Percentiles rank a stretch among this genome's conserved stretches.
phyloP scores from a whole-genome alignment of 2,888 invertebrate species.

The Corbicula japonica region DNA sequence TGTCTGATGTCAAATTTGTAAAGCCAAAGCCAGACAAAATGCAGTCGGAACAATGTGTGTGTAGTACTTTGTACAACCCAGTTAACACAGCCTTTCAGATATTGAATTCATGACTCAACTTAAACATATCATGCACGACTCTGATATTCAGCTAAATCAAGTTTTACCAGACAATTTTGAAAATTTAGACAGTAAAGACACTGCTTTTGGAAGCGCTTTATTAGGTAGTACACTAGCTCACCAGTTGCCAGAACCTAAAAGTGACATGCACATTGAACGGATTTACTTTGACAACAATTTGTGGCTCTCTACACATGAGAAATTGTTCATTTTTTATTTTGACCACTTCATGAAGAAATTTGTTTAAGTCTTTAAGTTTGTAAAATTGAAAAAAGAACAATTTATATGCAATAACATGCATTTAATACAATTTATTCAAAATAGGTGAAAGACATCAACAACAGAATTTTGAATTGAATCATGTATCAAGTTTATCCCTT shows the following conservation, averaged over 20 bases:
- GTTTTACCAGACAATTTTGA: constrained; percentile 14
- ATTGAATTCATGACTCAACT: constrained; percentile 1
- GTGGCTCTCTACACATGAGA: neutral
- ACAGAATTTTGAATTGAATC: too few species aligned
- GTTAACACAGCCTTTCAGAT: constrained; percentile 20
- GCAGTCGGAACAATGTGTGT: constrained; percentile 34
- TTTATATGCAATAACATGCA: too few species aligned
- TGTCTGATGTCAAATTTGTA: constrained; percentile 13
- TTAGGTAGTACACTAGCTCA: constrained; percentile 10
- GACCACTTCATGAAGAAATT: constrained; percentile 2
- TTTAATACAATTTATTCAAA: too few species aligned
- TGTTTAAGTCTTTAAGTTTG: neutral
- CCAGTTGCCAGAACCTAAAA: constrained; percentile 15
- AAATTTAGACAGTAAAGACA: neutral
- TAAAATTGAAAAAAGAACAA: too few species aligned
- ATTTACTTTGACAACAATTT: constrained; percentile 3
- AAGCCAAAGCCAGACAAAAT: neutral
- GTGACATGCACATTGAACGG: constrained; percentile 26
- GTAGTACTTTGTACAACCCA: constrained; percentile 32
- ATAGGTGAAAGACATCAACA: too few species aligned
- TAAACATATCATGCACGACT: constrained; percentile 9
- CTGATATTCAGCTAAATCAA: constrained; percentile 11
- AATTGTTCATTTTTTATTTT: constrained; percentile 1
- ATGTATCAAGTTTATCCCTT: too few species aligned
- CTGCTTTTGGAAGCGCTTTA: constrained; percentile 3